A percentile compares a stretch with the other conserved stretches of the same genome.
Evolutionary conservation across 2,113 vertebrate species (phyloP).

Genomic region (Rhegmatorhina hoffmannsi): DNA sequence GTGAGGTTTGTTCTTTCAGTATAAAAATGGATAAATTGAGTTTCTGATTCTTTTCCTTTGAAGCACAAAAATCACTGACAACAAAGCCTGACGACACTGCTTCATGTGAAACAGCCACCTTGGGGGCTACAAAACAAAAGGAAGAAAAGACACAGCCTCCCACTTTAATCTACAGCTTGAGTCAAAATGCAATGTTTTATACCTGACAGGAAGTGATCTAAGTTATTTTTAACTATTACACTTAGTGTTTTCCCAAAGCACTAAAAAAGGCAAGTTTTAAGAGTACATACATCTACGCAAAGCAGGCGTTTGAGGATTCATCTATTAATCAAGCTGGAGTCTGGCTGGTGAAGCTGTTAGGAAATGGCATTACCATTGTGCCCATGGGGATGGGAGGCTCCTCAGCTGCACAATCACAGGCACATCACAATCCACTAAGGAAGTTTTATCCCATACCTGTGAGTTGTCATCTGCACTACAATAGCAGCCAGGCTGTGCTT

Average conservation of each 20-base stretch:
- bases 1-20: not conserved
- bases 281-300: not conserved
- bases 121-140: not conserved
- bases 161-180: not conserved
- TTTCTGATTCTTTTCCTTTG: slow-evolving; percentile 20
- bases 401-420: not conserved
- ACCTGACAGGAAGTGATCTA: not conserved
- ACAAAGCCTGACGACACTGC: not conserved
- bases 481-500: not conserved
- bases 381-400: not conserved
- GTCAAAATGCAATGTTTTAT: not conserved
- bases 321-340: not conserved
- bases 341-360: not conserved
- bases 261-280: not conserved
- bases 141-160: not conserved
- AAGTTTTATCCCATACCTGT: not conserved
- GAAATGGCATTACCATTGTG: not conserved
- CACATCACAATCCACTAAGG: accelerated
- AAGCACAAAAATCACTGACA: not conserved
- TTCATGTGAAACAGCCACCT: not conserved
- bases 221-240: not conserved
- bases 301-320: not conserved
- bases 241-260: not conserved
- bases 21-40: not conserved
- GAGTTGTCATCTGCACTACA: not conserved